These are phyloP conservation scores for Griposia aprilina DNA, from an alignment of 2,888 invertebrate genomes.

Conservation along the genomic window DNA sequence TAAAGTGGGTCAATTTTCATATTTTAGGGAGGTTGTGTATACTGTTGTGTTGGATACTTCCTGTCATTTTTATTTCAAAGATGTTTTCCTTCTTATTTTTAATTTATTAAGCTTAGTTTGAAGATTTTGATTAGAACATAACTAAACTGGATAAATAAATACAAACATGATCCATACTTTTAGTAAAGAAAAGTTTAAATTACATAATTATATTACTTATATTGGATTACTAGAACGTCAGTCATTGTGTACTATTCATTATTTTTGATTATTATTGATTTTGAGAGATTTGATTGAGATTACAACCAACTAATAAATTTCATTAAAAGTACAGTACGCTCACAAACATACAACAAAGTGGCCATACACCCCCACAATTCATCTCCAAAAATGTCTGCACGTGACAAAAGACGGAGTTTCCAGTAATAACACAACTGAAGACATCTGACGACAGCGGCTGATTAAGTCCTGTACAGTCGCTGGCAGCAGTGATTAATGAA, in stretches of 20 bases:
- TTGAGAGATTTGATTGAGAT: background rate
- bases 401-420: slow-evolving; percentile 63
- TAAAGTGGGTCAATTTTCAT: slow-evolving; percentile 46
- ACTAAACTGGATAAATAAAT: background rate
- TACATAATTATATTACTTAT: background rate
- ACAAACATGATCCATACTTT: background rate
- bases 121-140: background rate
- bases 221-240: background rate
- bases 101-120: background rate
- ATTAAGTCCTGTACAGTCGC: slow-evolving; percentile 68
- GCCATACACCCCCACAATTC: slow-evolving; percentile 29
- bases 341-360: background rate
- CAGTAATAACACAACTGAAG: slow-evolving; percentile 63
- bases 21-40: slow-evolving; percentile 25
- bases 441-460: slow-evolving; percentile 70
- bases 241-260: background rate
- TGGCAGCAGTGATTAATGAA: slow-evolving; percentile 81
- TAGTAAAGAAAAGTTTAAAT: background rate
- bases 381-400: slow-evolving; percentile 53
- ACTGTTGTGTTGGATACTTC: slow-evolving; percentile 11
- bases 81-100: background rate
- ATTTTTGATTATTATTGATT: background rate
- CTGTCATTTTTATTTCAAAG: slow-evolving; percentile 9
- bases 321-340: background rate
- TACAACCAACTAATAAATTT: background rate